Percentiles rank a stretch among this genome's conserved stretches.
Evolutionary conservation across 2,797 vertebrate species (phyloP).

Genomic region (Coendou prehensilis): DNA sequence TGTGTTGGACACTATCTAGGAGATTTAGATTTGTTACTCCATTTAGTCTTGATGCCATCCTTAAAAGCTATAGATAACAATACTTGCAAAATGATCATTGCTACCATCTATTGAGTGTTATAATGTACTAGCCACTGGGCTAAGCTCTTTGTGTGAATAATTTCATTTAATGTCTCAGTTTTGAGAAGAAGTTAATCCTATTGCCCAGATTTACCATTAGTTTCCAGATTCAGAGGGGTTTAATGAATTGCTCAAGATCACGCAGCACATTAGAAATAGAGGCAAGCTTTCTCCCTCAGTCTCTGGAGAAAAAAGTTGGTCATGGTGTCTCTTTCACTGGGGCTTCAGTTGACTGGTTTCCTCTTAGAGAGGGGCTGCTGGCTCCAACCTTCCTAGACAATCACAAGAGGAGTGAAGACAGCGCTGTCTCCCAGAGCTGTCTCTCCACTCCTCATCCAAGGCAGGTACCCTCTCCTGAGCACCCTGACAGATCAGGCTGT

Average conservation of each 20-base stretch:
- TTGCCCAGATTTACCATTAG: neutral
- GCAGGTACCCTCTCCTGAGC: neutral
- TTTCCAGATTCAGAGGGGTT: neutral
- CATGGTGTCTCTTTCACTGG: neutral
- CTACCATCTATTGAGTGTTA: neutral
- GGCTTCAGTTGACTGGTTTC: neutral
- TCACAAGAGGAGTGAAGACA: neutral
- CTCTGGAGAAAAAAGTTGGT: neutral
- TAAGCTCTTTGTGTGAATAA: neutral
- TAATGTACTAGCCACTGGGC: neutral
- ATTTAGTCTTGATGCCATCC: neutral
- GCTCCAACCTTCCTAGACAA: neutral
- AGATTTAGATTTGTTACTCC: neutral
- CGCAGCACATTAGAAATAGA: neutral
- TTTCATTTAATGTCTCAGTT: neutral
- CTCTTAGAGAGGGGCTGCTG: neutral
- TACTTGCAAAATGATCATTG: slow-evolving; percentile 12
- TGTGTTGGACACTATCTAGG: neutral
- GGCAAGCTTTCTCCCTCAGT: neutral
- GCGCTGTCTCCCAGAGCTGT: neutral
- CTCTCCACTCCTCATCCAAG: neutral
- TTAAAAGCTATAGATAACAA: neutral
- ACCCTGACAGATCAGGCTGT: neutral
- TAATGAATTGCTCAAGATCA: neutral
- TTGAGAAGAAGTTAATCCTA: neutral